Percentiles rank a stretch among this genome's conserved stretches.
phyloP scores from a whole-genome alignment of 2,113 vertebrate species.

The Callospermophilus lateralis region DNA sequence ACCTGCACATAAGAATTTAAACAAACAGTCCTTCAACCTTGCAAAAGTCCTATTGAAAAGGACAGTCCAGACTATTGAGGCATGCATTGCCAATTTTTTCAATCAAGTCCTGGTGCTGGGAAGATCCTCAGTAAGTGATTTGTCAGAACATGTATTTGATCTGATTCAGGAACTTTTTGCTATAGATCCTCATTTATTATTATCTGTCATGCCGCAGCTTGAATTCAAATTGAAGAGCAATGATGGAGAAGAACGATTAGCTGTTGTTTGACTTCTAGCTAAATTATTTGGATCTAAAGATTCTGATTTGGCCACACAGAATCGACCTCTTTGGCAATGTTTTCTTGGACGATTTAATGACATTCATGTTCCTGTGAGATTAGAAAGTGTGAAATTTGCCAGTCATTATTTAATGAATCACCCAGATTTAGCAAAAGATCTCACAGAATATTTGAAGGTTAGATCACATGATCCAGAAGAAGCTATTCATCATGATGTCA shows the following conservation, averaged over 20 bases:
- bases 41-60: constrained; percentile 98
- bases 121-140: constrained; percentile 98
- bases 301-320: too few species aligned
- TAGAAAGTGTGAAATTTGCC: constrained; percentile 99
- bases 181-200: constrained; percentile 97
- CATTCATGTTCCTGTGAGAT: constrained; percentile 98
- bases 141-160: constrained; percentile 99
- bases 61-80: constrained; percentile 98
- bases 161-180: constrained; percentile 99
- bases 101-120: constrained; percentile 99
- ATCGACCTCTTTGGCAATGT: too few species aligned
- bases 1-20: constrained; percentile 99
- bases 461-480: constrained; percentile 99
- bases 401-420: constrained; percentile 99
- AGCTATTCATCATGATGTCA: constrained; percentile 99
- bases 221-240: constrained; percentile 99
- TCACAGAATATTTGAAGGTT: constrained; percentile 99
- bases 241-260: too few species aligned
- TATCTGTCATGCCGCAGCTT: constrained; percentile 99
- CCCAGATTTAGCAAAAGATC: constrained; percentile 98
- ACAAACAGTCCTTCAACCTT: constrained; percentile 99
- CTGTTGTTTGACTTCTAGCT: too few species aligned
- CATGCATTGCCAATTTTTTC: constrained; percentile 99
- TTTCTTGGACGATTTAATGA: constrained; percentile 99
- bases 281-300: too few species aligned